Conservation (phyloP, 2,113 vertebrate genomes). For the Ptilorrhoa leucosticta region DNA sequence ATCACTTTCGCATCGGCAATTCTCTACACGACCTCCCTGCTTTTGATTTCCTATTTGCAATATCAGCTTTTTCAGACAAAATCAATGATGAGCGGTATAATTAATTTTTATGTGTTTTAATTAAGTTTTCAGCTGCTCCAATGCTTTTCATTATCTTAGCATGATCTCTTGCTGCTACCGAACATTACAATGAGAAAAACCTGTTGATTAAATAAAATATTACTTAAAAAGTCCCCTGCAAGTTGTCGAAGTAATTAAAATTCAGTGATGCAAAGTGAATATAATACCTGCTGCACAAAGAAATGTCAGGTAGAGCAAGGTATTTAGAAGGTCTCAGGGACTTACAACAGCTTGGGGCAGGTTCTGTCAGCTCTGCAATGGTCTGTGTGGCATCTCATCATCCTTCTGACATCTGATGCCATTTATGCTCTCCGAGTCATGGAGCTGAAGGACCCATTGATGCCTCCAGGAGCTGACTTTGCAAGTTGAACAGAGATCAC, state of each 20-base stretch:
- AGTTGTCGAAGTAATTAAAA: constrained; percentile 39
- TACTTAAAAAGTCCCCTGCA: not conserved
- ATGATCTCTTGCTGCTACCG: not conserved
- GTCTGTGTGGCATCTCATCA: not conserved
- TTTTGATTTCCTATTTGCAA: constrained; percentile 55
- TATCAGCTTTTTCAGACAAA: constrained; percentile 52
- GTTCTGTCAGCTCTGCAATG: not conserved
- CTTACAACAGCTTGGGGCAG: not conserved
- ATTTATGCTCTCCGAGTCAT: not conserved
- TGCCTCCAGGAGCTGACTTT: not conserved
- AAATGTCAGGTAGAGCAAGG: not conserved
- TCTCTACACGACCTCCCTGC: constrained; percentile 26
- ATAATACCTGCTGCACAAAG: not conserved
- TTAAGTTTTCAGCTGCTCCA: constrained; percentile 52
- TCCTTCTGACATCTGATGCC: not conserved
- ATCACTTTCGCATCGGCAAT: not conserved
- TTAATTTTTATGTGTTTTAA: constrained; percentile 63
- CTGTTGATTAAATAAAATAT: constrained; percentile 28
- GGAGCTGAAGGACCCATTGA: not conserved
- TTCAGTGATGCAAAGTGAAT: not conserved
- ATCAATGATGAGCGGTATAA: constrained; percentile 27
- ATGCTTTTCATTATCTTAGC: constrained; percentile 30
- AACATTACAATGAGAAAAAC: constrained; percentile 9
- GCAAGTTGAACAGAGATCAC: not conserved
- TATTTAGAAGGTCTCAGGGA: not conserved